These are phyloP conservation scores for Griposia aprilina DNA, from an alignment of 2,888 invertebrate genomes.

Conservation along the genomic window DNA sequence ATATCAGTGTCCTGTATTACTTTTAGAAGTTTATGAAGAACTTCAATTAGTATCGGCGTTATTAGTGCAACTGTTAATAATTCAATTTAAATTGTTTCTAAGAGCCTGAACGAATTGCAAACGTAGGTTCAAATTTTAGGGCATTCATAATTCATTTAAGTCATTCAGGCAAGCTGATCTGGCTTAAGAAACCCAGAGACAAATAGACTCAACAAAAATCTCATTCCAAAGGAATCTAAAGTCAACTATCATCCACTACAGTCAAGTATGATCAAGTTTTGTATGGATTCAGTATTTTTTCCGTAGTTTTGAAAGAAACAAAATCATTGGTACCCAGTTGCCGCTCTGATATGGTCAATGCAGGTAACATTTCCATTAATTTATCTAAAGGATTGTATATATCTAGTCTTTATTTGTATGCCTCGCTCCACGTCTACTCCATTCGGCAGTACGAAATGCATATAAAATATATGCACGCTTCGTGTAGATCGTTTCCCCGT, in stretches of 20 bases:
- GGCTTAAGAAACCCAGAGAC: neutral
- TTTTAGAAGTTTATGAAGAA: neutral
- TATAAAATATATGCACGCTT: slow-evolving; percentile 46
- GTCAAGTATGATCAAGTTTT: neutral
- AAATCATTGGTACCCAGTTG: neutral
- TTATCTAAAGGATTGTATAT: neutral
- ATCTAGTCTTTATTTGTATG: slow-evolving; percentile 2
- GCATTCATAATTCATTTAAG: neutral
- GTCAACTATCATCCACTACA: neutral
- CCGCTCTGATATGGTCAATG: too few relatives aligned
- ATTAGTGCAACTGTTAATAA: neutral
- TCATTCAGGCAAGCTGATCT: neutral
- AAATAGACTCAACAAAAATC: neutral
- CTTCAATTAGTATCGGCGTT: neutral
- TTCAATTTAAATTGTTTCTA: neutral
- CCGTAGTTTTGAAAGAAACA: neutral
- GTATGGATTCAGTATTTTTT: neutral
- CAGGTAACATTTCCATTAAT: neutral
- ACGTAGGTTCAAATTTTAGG: neutral
- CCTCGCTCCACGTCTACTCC: neutral
- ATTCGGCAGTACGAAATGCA: slow-evolving; percentile 26
- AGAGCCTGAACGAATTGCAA: neutral
- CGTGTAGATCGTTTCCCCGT: slow-evolving; percentile 49
- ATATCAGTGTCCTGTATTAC: neutral
- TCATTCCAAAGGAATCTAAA: neutral